Base-by-base conservation (phyloP, 1,140 invertebrate genomes). In the Epicauta chinensis region DNA sequence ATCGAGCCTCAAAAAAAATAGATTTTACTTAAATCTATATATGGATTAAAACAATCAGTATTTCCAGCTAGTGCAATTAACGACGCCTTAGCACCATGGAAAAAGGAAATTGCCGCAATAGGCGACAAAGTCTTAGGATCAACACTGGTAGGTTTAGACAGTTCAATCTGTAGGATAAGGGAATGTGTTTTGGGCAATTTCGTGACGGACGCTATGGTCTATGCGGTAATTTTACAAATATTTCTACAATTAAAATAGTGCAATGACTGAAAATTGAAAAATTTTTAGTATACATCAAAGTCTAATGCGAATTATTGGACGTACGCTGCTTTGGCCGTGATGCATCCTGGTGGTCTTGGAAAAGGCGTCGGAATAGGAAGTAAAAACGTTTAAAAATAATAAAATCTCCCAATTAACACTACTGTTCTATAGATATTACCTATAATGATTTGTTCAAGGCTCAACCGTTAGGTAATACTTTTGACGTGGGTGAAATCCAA, bases 181-280 rank as follows among this genome's bases (percentile, higher is more conserved):
- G 88, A 91, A 67, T 91, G 87, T 62, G 89, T 85, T 54, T 64
- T 91, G 31, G 88, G 86, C 11, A 88, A 82, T 64, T 77, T 87
- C 12, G 77, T 89, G 30, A 79, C 83, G 4, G 86, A 90, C 55
- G 79, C 85, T 0, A 81, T 85, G 70, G 73, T 88, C 17, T 71
- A 84, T 64, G 57, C 68, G 16, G 77, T 79, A 60, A 60, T 72
- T 69, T 34, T 16, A 43, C n/a, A n/a, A 60, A 60, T 72, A 69
- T 34, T 17, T n/a, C n/a, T n/a, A n/a, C n/a, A n/a, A n/a, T n/a
- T n/a, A n/a, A n/a, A n/a, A n/a, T n/a, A n/a, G n/a, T n/a, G n/a
- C n/a, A n/a, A n/a, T n/a, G n/a, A n/a, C n/a, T n/a, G n/a, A n/a
- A n/a, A n/a, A n/a, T n/a, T n/a, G n/a, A n/a, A n/a, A 50, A 32